These are phyloP conservation scores for Premnoplex brunnescens DNA, from an alignment of 2,797 vertebrate genomes.

Conservation along the genomic window DNA sequence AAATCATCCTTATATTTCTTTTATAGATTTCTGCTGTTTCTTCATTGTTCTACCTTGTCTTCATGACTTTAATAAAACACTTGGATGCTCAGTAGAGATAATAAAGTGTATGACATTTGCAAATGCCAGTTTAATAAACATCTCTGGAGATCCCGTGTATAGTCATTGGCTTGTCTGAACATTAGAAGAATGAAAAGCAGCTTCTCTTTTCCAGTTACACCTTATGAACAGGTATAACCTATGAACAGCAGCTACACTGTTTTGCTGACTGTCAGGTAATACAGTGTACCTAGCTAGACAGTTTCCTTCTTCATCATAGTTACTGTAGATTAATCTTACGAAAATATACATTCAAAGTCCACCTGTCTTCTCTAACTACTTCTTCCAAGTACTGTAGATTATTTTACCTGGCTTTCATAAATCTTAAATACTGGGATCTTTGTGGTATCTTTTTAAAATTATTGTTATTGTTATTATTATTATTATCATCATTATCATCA, in stretches of 20 bases:
- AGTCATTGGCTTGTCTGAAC: neutral
- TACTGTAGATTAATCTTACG: neutral
- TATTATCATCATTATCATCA: neutral
- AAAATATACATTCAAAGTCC: neutral
- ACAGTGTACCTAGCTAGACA: neutral
- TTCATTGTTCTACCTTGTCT: neutral
- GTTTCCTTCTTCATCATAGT: neutral
- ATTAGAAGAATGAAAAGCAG: constrained; percentile 18
- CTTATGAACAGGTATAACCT: neutral
- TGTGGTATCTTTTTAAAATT: neutral
- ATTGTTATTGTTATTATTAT: neutral
- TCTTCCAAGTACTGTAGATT: neutral
- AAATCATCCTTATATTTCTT: neutral
- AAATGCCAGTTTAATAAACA: constrained; percentile 44
- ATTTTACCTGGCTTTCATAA: neutral
- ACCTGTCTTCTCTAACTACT: neutral
- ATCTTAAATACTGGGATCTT: neutral
- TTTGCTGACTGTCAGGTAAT: neutral
- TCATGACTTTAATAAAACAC: neutral
- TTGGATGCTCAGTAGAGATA: neutral
- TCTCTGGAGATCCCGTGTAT: neutral
- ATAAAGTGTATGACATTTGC: constrained; percentile 45
- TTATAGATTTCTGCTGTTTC: neutral
- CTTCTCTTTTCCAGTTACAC: neutral
- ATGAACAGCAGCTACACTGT: neutral